Base-by-base conservation (phyloP, 2,113 vertebrate species). In the Sialia sialis region DNA sequence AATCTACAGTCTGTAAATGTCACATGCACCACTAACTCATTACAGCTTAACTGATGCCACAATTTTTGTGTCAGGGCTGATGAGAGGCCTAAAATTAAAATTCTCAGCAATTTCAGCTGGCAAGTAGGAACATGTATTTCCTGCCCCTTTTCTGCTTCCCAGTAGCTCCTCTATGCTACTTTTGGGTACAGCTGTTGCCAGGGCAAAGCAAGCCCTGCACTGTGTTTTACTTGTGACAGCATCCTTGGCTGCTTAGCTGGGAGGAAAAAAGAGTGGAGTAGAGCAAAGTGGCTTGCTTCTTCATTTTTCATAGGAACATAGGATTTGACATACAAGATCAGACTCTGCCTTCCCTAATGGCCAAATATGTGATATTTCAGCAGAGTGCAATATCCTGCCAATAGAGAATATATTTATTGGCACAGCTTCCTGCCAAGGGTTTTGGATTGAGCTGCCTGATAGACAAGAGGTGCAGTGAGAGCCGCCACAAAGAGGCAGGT, bases 51-150 rank as follows among this genome's bases (percentile, higher is more conserved):
- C 91, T 77, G 75, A 94, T 94, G 89, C 41, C 95, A 62, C 93
- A 96, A 60, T 96, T 96, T 97, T 95, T 81, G 81, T 94, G 94
- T 97, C 96, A 97, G 62, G 87, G 68, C 86, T 97, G 96, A 97
- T 93, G 90, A 97, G 91, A 94, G 46, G 44, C 73, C 94, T 97
- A 86, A 96, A 97, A 96, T 97, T 97, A 97, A 96, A 94, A 87
- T 59, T 93, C 39, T 94, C 86, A 73, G 80, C 84, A 96, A 87
- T 93, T 96, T 93, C 32, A 6, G 46, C 81, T 85, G 77, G 60
- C 84, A 95, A 89, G 63, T 76, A 82, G 32, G 48, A 51, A 73
- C 74, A 76, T 86, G 68, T 52, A 51, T 94, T 75, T 76, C 54
- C 81, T 94, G 59, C 48, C 15, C 75, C 25, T 70, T 95, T 92